These are phyloP conservation scores for Ecliptopera silaceata DNA, from an alignment of 2,888 invertebrate genomes.

Conservation along the genomic window DNA sequence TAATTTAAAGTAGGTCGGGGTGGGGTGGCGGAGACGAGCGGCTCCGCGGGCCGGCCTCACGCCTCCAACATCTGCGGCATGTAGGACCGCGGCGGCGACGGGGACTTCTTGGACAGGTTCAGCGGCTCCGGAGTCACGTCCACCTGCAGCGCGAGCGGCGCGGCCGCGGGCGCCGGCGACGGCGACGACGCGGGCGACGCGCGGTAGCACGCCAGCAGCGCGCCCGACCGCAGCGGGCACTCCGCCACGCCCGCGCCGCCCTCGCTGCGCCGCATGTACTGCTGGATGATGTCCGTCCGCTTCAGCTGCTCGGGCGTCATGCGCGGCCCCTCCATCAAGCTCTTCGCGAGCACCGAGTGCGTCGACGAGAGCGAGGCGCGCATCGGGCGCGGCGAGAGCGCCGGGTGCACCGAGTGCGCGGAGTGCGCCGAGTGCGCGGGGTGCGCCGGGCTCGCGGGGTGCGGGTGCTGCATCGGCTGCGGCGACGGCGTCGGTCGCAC, in stretches of 20 bases:
- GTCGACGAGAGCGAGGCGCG: conserved; percentile 89
- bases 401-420: conserved; percentile 43
- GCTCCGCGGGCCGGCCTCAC: conserved; percentile 83
- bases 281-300: conserved; percentile 95
- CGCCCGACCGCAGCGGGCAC: conserved; percentile 69
- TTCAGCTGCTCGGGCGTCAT: conserved; percentile 97
- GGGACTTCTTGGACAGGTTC: conserved; percentile 94
- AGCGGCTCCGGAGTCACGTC: conserved; percentile 94
- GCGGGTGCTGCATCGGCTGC: conserved; percentile 79
- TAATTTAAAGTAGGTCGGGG: conserved; percentile 82
- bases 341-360: conserved; percentile 94
- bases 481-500: conserved; percentile 77
- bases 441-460: conserved; percentile 64
- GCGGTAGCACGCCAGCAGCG: conserved; percentile 63
- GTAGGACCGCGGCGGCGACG: conserved; percentile 82
- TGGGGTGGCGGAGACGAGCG: conserved; percentile 76
- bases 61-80: conserved; percentile 86
- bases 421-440: conserved; percentile 42
- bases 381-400: conserved; percentile 82
- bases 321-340: conserved; percentile 95
- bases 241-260: conserved; percentile 67
- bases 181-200: conserved; percentile 45
- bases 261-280: conserved; percentile 93
- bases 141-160: conserved; percentile 84
- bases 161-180: conserved; percentile 50